Base-by-base conservation (phyloP, 23 tunicate genomes). In the Pegea sp. region DNA sequence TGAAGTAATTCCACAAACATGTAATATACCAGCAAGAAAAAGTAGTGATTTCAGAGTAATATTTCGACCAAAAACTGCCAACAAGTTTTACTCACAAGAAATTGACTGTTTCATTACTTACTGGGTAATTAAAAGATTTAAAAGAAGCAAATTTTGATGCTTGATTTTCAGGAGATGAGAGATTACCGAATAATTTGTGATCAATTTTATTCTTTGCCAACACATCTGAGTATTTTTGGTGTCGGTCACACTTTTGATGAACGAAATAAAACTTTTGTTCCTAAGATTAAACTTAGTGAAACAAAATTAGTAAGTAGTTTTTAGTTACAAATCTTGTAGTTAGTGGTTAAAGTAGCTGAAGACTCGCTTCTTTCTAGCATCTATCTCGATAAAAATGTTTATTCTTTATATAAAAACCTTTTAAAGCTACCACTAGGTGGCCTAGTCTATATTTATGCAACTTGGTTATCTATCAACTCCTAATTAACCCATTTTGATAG, bases 11-110 rank as follows among this genome's bases (percentile, higher is more conserved):
- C 84, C 95, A 22, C n/a, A 71, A 13, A 32, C 48, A 16, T 84
- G 95, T 51, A 84, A 84, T 51, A 67, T 84, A 25, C 76, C 80
- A 18, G 67, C 95, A 52, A 30, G 48, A 28, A 84, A 84, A 74
- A 34, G 64, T 8, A 54, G 69, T 1, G 95, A 84, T 1, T 73
- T 73, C 48, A 67, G 84, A 4, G 70, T 84, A 20, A 44, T 54
- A 2, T 84, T 84, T 30, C 42, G 49, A 44, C 95, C 95, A 4
- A 51, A 61, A 20, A 58, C 51, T 24, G 84, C 95, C 13, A 68
- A 84, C 51, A 66, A 84, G 53, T 56, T 84, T 28, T 84, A 28
- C 53, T 72, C 76, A 22, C 58, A 29, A 1, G 74, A 67, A 33
- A 59, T 84, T 6, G 95, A 84, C 27, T 84, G 95, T 29, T 84